Conservation (phyloP, 2,797 vertebrate genomes). For the Sebastes taczanowskii region DNA sequence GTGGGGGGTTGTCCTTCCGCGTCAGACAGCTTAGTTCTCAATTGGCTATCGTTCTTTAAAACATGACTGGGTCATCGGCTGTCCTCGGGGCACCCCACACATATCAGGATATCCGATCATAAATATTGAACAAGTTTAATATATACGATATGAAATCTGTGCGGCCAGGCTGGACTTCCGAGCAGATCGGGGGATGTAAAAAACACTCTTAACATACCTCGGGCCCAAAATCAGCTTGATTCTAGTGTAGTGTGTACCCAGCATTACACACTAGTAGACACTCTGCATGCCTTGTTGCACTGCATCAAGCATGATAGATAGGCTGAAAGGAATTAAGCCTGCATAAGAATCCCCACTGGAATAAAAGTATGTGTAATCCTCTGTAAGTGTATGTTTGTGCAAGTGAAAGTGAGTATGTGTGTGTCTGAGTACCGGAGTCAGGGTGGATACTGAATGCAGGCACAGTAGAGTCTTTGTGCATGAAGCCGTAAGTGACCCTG, state of each 20-base stretch:
- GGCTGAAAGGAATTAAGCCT: not conserved
- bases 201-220: not conserved
- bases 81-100: no score
- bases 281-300: not conserved
- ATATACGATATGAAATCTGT: not conserved
- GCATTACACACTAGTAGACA: not conserved
- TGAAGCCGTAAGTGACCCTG: conserved; percentile 89
- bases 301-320: not conserved
- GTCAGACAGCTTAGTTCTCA: no score
- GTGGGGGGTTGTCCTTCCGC: no score
- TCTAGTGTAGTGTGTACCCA: no score
- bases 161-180: not conserved
- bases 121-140: no score
- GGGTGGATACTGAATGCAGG: conserved; percentile 91
- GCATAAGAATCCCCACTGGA: not conserved
- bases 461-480: conserved; percentile 89
- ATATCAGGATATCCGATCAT: no score
- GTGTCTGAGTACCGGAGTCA: conserved; percentile 84
- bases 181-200: not conserved
- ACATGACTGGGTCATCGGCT: no score
- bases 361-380: not conserved
- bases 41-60: no score
- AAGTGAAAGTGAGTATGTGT: not conserved
- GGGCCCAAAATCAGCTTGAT: no score
- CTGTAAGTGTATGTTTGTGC: not conserved